Conservation (phyloP, 2,888 invertebrate species). For the Ichneumon xanthorius region DNA sequence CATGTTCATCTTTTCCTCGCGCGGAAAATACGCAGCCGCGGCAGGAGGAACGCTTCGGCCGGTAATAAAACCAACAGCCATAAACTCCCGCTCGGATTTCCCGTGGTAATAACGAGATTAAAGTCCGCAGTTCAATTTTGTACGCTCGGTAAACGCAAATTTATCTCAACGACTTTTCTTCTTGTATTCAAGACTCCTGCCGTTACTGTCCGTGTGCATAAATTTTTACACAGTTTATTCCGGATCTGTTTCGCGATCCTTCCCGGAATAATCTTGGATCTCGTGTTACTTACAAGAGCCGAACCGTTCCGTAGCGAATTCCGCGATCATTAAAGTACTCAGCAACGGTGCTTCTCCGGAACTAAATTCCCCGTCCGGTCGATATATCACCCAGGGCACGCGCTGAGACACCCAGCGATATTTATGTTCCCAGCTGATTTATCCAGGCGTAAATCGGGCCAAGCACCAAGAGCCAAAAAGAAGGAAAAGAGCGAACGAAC, state of each 20-base stretch:
- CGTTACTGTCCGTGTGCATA: not conserved
- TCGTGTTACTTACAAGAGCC: slow-evolving; percentile 41
- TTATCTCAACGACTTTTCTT: slow-evolving; percentile 23
- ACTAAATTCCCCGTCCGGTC: slow-evolving; percentile 63
- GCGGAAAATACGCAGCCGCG: not conserved
- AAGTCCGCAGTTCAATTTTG: slow-evolving; percentile 37
- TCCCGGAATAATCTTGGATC: slow-evolving; percentile 34
- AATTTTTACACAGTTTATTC: slow-evolving; percentile 15
- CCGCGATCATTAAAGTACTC: slow-evolving; percentile 68
- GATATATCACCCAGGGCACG: slow-evolving; percentile 57
- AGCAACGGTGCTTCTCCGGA: slow-evolving; percentile 13
- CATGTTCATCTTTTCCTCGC: not conserved
- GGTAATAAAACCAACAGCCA: slow-evolving; percentile 42
- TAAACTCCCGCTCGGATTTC: slow-evolving; percentile 37
- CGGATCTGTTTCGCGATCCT: slow-evolving; percentile 32
- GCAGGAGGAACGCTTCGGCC: not conserved
- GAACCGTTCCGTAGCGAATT: slow-evolving; percentile 51
- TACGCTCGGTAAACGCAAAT: slow-evolving; percentile 31
- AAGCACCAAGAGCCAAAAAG: slow-evolving; percentile 62
- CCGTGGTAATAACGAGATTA: slow-evolving; percentile 41
- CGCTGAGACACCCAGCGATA: slow-evolving; percentile 67
- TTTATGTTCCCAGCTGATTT: slow-evolving; percentile 76
- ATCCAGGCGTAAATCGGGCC: slow-evolving; percentile 71
- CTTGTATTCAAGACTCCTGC: too few relatives aligned
- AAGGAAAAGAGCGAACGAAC: slow-evolving; percentile 59